phyloP scores from a whole-genome alignment of 2,888 invertebrate species.

The Drosophila prolongata region DNA sequence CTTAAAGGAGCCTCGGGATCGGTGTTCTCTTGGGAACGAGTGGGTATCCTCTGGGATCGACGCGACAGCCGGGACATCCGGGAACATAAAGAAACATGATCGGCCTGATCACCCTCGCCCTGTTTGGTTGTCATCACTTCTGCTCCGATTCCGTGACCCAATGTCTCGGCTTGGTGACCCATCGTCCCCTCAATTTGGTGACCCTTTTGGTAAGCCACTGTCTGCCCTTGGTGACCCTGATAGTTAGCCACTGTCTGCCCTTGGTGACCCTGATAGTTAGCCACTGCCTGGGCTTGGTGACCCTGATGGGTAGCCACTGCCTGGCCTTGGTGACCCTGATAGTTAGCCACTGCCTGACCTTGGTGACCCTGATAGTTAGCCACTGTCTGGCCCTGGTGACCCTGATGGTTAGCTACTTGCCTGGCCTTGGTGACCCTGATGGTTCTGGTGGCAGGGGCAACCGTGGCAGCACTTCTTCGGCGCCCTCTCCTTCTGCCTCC shows the following conservation, averaged over 20 bases:
- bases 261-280: not conserved
- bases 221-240: not conserved
- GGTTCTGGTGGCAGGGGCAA: not conserved
- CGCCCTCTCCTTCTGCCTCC: not conserved
- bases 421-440: not conserved
- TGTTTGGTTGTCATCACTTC: not conserved
- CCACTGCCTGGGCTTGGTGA: not conserved
- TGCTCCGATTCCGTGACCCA: too few species aligned
- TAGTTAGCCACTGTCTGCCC: not conserved
- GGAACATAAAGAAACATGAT: conserved; percentile 4
- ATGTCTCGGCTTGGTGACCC: not conserved
- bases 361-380: not conserved
- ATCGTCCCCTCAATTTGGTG: not conserved
- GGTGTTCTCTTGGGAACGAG: not conserved
- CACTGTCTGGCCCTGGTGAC: not conserved
- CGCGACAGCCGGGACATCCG: not conserved
- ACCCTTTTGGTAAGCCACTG: not conserved
- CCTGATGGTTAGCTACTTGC: not conserved
- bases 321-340: not conserved
- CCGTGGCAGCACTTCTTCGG: conserved; percentile 12
- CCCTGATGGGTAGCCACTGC: not conserved
- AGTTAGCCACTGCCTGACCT: not conserved
- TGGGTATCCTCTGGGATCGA: not conserved
- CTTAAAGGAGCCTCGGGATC: conserved; percentile 18
- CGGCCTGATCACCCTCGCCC: conserved; percentile 1